phyloP scores from a whole-genome alignment of 2,888 invertebrate genomes.

The Auanema sp. region DNA sequence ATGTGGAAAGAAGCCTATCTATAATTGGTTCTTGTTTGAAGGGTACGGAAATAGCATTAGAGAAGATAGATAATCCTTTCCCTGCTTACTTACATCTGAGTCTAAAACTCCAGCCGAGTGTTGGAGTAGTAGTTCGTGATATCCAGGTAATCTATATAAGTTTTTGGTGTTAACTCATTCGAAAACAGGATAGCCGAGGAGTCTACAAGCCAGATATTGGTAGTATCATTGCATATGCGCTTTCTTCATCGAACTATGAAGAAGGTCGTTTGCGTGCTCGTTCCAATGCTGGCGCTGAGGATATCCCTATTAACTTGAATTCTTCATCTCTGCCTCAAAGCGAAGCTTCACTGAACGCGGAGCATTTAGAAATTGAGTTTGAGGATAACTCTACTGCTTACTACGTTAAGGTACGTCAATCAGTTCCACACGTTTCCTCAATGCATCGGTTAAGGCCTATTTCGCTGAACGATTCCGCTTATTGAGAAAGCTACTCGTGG shows the following conservation, averaged over 20 bases:
- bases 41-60: conserved; percentile 17
- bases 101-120: conserved; percentile 36
- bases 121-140: conserved; percentile 53
- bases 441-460: conserved; percentile 63
- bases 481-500: conserved; percentile 73
- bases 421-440: too few relatives aligned
- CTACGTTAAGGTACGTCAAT: conserved; percentile 74
- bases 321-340: conserved; percentile 65
- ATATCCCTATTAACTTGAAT: conserved; percentile 21
- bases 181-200: conserved; percentile 33
- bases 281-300: conserved; percentile 18
- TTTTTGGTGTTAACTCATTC: neutral
- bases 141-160: conserved; percentile 25
- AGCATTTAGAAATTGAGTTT: conserved; percentile 69
- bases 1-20: neutral
- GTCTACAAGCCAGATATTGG: conserved; percentile 58
- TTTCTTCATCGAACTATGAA: conserved; percentile 77
- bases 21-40: neutral
- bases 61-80: conserved; percentile 49
- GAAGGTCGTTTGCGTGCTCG: conserved; percentile 16
- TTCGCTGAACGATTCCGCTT: conserved; percentile 88
- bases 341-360: conserved; percentile 63
- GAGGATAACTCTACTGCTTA: conserved; percentile 77
- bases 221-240: conserved; percentile 78
- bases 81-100: conserved; percentile 45